phyloP scores from a whole-genome alignment of 2,888 invertebrate species.

The Drosophila paramelanica region DNA sequence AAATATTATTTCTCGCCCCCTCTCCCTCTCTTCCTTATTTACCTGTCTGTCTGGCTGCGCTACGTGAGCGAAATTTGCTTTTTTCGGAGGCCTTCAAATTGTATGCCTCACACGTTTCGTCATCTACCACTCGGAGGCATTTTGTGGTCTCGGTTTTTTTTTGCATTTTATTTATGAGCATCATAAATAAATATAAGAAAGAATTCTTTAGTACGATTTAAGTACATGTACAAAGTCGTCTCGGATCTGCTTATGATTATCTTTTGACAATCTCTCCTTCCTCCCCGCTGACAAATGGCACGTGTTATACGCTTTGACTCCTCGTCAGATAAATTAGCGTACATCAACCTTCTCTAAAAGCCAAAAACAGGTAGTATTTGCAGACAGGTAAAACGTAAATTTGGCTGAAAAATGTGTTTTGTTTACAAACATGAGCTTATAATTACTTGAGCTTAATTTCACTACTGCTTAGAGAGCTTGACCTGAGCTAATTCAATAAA shows the following conservation, averaged over 20 bases:
- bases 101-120: constrained; percentile 74
- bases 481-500: neutral
- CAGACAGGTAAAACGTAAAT: neutral
- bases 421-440: neutral
- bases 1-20: constrained; percentile 29
- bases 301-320: constrained; percentile 56
- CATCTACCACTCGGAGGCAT: constrained; percentile 24
- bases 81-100: constrained; percentile 42
- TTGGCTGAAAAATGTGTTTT: neutral
- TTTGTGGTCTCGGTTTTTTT: constrained; percentile 43
- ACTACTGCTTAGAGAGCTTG: neutral
- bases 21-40: neutral
- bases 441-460: constrained; percentile 10
- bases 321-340: constrained; percentile 18
- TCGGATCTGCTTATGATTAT: constrained; percentile 64
- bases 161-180: constrained; percentile 75
- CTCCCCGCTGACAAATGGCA: constrained; percentile 60
- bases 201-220: constrained; percentile 51
- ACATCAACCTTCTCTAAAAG: constrained; percentile 40
- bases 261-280: constrained; percentile 53
- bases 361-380: constrained; percentile 3
- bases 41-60: constrained; percentile 36
- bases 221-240: constrained; percentile 42
- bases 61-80: constrained; percentile 63
- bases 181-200: constrained; percentile 73